Evolutionary conservation across 1,140 invertebrate genomes (phyloP).

Genomic region (Papilio machaon): DNA sequence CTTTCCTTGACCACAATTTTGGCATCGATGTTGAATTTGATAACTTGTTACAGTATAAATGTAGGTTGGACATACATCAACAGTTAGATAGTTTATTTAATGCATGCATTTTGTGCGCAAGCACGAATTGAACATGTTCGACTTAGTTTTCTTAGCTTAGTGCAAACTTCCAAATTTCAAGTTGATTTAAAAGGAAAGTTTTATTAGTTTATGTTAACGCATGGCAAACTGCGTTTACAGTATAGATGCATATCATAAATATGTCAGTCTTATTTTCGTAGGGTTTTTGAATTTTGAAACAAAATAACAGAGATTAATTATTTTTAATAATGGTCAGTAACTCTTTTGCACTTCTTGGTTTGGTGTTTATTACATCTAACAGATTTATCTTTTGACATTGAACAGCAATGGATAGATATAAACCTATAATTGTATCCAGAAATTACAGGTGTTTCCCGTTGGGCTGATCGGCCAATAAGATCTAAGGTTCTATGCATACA

Average conservation of each 20-base stretch:
- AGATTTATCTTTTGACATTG: no score
- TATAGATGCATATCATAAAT: background rate
- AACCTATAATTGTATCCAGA: no score
- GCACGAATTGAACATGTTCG: conserved; percentile 38
- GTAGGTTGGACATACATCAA: conserved; percentile 36
- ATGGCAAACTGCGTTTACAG: background rate
- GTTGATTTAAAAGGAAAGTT: conserved; percentile 20
- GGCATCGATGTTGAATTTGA: conserved; percentile 29
- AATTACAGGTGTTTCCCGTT: no score
- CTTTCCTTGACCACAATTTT: conserved; percentile 36
- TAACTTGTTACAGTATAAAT: conserved; percentile 20
- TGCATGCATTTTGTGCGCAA: conserved; percentile 37
- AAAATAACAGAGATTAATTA: no score
- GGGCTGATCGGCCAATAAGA: no score
- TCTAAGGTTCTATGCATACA: no score
- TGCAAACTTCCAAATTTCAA: conserved; percentile 35
- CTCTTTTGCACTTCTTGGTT: no score
- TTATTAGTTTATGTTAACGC: background rate
- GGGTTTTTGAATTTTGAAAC: background rate
- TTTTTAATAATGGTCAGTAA: no score
- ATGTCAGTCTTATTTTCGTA: background rate
- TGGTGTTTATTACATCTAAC: no score
- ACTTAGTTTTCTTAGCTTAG: conserved; percentile 33
- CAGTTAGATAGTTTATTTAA: conserved; percentile 35
- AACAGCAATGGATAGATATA: no score